A percentile compares a stretch with the other conserved stretches of the same genome.
Evolutionary conservation across 2,797 vertebrate genomes (phyloP).

Genomic region (Percopsis omiscomaycus): DNA sequence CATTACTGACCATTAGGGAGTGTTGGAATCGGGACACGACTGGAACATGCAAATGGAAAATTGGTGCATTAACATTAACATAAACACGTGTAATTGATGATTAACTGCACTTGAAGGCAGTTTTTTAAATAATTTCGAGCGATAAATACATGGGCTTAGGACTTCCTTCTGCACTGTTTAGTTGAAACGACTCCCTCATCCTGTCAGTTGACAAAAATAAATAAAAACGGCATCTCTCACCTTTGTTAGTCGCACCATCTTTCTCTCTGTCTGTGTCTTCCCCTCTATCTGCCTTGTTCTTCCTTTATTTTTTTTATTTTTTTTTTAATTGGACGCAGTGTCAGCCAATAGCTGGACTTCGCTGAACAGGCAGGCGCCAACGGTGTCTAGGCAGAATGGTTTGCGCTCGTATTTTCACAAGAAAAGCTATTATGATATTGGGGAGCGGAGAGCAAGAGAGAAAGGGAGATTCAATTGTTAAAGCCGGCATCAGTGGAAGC

Average conservation of each 20-base stretch:
- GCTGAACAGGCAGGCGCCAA: conserved; percentile 60
- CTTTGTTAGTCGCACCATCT: conserved; percentile 31
- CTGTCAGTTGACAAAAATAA: conserved; percentile 14
- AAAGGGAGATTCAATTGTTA: conserved; percentile 61
- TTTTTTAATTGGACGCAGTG: conserved; percentile 65
- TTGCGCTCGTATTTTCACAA: conserved; percentile 56
- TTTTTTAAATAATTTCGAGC: neutral
- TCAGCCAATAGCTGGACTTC: conserved; percentile 62
- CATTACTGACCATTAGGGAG: conserved; percentile 5
- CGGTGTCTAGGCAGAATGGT: conserved; percentile 61
- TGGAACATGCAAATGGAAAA: conserved; percentile 7
- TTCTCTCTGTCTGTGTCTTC: conserved; percentile 24
- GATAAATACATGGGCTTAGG: conserved; percentile 17
- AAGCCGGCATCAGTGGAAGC: conserved; percentile 46
- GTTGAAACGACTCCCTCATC: conserved; percentile 44
- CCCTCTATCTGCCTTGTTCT: conserved; percentile 14
- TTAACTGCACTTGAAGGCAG: neutral
- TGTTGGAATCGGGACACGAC: conserved; percentile 6
- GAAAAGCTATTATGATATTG: conserved; percentile 21
- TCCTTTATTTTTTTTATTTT: conserved; percentile 49
- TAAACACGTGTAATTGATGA: neutral
- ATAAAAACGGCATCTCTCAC: conserved; percentile 18
- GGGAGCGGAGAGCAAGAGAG: conserved; percentile 15
- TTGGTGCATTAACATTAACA: neutral
- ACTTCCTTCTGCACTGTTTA: conserved; percentile 17